A percentile compares a stretch with the other conserved stretches of the same genome.
These are phyloP conservation scores for Cossypha caffra DNA, from an alignment of 2,797 vertebrate species.

Conservation along the genomic window DNA sequence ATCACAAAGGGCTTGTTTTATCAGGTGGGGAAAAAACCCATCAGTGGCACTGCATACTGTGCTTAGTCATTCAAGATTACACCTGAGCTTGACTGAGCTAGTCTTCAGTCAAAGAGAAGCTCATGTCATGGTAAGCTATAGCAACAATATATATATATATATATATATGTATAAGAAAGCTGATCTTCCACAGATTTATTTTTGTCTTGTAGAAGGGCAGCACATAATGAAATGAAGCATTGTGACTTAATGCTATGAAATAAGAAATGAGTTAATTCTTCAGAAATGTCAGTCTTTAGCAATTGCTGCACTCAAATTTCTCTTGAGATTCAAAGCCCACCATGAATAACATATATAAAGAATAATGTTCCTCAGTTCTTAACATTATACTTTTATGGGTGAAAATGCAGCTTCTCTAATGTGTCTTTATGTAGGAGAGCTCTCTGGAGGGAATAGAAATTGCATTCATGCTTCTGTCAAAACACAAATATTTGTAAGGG, in stretches of 20 bases:
- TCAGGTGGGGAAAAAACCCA: background rate
- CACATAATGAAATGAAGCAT: background rate
- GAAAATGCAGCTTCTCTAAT: background rate
- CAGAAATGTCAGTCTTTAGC: background rate
- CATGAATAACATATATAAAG: background rate
- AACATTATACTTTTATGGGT: background rate
- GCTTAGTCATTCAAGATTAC: background rate
- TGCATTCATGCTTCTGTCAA: background rate
- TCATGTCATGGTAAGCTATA: background rate
- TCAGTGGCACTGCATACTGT: background rate
- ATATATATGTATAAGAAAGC: background rate
- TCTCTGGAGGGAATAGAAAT: background rate
- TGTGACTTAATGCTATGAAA: background rate
- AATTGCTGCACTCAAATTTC: background rate
- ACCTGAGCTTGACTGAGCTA: background rate
- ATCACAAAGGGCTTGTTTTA: background rate
- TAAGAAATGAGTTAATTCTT: background rate
- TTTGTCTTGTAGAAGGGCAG: background rate
- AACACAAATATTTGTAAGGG: background rate
- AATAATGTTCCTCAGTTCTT: background rate
- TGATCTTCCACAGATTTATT: background rate
- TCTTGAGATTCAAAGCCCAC: background rate
- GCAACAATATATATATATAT: background rate
- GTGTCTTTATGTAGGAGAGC: background rate
- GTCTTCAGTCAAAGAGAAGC: background rate